phyloP scores from a whole-genome alignment of 2,888 invertebrate species.

The Ectemnius continuus region DNA sequence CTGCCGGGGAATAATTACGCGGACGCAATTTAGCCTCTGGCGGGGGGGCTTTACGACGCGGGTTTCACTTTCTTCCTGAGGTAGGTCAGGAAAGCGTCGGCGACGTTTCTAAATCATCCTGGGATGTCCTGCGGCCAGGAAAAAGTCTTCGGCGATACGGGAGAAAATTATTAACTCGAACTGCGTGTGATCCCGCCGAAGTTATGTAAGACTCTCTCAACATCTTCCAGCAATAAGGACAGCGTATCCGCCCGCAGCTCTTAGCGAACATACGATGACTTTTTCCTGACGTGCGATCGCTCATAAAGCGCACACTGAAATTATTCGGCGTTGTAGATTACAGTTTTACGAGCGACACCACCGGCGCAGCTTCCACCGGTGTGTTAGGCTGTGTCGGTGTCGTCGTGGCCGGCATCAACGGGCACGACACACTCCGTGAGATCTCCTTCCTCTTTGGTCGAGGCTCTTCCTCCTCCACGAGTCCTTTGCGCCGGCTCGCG shows the following conservation, averaged over 20 bases:
- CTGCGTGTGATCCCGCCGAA: no score
- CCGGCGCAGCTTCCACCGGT: neutral
- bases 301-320: conserved; percentile 10
- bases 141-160: neutral
- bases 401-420: no score
- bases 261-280: neutral
- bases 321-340: conserved; percentile 1
- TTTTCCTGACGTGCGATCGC: neutral
- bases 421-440: no score
- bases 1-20: conserved; percentile 33
- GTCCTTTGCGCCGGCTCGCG: conserved; percentile 18
- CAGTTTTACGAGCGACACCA: conserved; percentile 15
- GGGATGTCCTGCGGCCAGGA: neutral
- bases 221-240: no score
- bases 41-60: conserved; percentile 45
- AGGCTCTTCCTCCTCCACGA: conserved; percentile 7
- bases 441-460: neutral
- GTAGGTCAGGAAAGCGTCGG: neutral
- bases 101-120: conserved; percentile 34
- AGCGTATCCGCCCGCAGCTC: neutral
- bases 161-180: conserved; percentile 24
- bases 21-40: conserved; percentile 43
- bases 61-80: conserved; percentile 47
- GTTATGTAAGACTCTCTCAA: no score
- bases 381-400: neutral